Conservation (phyloP, 2,797 vertebrate species). For the Staurois parvus region DNA sequence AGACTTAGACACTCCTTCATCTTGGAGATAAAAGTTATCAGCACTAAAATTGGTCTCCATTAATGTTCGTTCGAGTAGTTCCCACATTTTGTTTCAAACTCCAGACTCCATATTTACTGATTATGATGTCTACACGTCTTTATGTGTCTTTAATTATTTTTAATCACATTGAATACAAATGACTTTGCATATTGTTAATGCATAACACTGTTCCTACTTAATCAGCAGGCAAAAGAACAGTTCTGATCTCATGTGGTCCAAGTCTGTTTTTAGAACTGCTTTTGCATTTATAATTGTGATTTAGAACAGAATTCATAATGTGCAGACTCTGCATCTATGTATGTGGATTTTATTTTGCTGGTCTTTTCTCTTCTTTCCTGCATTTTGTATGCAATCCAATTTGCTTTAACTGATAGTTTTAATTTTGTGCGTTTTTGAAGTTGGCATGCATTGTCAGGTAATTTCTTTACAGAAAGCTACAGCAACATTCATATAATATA, state of each 20-base stretch:
- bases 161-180: not conserved
- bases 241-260: not conserved
- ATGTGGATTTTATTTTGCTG: too few species aligned
- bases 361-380: not conserved
- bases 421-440: not conserved
- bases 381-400: too few species aligned
- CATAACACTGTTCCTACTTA: not conserved
- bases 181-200: not conserved
- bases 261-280: too few species aligned
- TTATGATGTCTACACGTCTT: not conserved
- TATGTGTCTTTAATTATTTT: not conserved
- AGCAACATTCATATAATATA: not conserved
- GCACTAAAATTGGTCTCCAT: constrained; percentile 68
- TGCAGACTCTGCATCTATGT: too few species aligned
- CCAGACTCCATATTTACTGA: constrained; percentile 22
- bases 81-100: constrained; percentile 62
- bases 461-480: too few species aligned
- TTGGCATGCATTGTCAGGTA: not conserved
- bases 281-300: too few species aligned
- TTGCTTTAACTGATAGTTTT: too few species aligned
- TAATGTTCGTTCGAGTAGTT: constrained; percentile 69
- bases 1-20: constrained; percentile 65
- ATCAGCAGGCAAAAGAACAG: not conserved
- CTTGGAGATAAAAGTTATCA: constrained; percentile 70
- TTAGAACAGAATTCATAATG: too few species aligned